Evolutionary conservation across 2,888 invertebrate species (phyloP), one percentile per base, ranked within the genome.

Genomic region (Synergus umbraculus): DNA sequence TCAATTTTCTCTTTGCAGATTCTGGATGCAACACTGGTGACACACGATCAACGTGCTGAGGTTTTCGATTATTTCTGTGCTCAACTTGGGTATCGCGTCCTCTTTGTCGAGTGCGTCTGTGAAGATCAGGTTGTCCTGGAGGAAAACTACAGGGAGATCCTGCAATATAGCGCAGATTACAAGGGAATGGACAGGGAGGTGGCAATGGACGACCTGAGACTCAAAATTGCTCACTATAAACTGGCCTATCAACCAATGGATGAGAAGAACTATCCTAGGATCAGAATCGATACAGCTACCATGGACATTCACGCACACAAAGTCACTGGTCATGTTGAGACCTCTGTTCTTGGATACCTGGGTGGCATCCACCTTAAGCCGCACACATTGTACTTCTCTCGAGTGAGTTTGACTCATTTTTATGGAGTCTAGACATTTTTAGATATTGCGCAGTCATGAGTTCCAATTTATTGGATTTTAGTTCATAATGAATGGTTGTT

Each of bases 61-160:
- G 94, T 97, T 78, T 94, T 95, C 90, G 95, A 96, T 81, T 95
- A 96, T 89, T 95, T 96, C 84, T 93, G 95, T 83, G 93, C 94
- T 9, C 94, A 96, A 84, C 94, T 96, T 93, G 96, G 96, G 81
- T 97, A 96, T 92, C 95, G 97, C 88, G 95, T 98, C 80, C 95
- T 98, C 90, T 98, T 98, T 93, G 95, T 98, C 84, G 98, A 98
- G 92, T 97, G 97, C 91, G 95, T 98, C 83, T 98, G 98, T 92
- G 96, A 97, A 87, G 97, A 98, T 89, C 94, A 94, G 1, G 92
- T 93, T 8, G 94, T 96, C 41, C 93, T 97, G 82, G 95, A 96
- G 86, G 94, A 94, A 44, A 96, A 96, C 90, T 96, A 96, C 88
- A 94, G 94, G 90, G 96, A 97, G 91, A 97, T 97, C 83, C 95